Base-by-base conservation (phyloP, 2,797 vertebrate genomes). In the Dermochelys coriacea region DNA sequence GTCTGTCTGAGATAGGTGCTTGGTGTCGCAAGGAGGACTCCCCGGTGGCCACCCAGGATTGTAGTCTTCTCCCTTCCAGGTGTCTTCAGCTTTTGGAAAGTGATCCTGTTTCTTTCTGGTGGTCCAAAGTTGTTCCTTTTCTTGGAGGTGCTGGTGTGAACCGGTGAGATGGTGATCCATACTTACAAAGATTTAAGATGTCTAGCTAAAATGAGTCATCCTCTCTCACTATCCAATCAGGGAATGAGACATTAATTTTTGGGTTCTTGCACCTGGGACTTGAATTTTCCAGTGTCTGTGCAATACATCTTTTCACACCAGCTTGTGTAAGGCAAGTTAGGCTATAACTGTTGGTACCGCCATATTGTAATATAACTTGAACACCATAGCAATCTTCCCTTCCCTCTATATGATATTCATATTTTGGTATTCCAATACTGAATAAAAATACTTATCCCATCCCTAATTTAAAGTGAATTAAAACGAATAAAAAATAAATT, bases 381-480 rank as follows among this genome's bases (percentile, higher is more conserved):
- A 68, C 9, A 16, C 64, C 64, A 0, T 79, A 52, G 1, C 37
- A 93, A 0, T 5, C 1, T 5, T 34, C 1, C 0, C 57, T 77
- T 61, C 1, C 2, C 75, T 90, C 41, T 52, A 15, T 45, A 8
- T 45, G n/a, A 1, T 59, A 18, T 85, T 41, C 11, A 8, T 0
- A 0, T 85, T 91, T 87, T 77, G 2, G 0, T 31, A 12, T 84
- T 80, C 80, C 19, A 68, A 21, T 19, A 21, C 8, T 21, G n/a
- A 37, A 68, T 68, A 21, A 68, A 68, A 68, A 68, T 68, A 68
- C 68, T 19, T 6, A 37, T 68, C 64, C n/a, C n/a, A 68, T 68
- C 18, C 19, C 64, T 37, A 68, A n/a, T 10, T n/a, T 64, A 64
- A 68, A 37, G n/a, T 68, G 64, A 37, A 68, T 21, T 68, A 68